These are phyloP conservation scores for Lasioglossum villosulum DNA, from an alignment of 2,888 invertebrate genomes.

Conservation along the genomic window DNA sequence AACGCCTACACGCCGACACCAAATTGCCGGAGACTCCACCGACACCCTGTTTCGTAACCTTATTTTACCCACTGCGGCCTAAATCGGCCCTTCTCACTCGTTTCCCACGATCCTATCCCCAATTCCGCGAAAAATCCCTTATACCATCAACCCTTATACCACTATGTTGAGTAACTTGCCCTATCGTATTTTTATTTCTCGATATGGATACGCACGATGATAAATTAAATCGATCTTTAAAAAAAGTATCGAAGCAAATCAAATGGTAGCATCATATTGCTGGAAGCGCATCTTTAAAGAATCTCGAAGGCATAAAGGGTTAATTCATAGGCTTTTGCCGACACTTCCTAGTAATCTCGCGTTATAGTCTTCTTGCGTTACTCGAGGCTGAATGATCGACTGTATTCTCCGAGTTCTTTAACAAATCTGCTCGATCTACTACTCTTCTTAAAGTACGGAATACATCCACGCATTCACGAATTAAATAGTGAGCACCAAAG, in stretches of 20 bases:
- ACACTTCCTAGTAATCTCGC: constrained; percentile 8
- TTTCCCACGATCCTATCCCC: not conserved
- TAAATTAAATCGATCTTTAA: not conserved
- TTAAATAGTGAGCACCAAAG: not conserved
- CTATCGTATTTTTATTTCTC: no score
- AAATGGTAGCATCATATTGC: not conserved
- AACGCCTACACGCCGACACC: not conserved
- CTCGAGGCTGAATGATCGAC: not conserved
- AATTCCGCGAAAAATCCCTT: not conserved
- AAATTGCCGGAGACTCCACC: not conserved
- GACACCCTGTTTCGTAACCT: constrained; percentile 6
- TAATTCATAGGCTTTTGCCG: constrained; percentile 5
- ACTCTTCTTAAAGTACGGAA: not conserved
- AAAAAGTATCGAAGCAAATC: not conserved
- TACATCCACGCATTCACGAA: not conserved
- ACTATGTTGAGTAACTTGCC: no score
- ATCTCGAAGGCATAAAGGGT: not conserved
- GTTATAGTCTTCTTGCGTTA: constrained; percentile 5
- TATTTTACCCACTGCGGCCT: not conserved
- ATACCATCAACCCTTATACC: not conserved
- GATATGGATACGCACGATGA: not conserved
- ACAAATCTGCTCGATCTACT: not conserved
- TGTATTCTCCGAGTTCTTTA: not conserved
- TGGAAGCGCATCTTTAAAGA: not conserved
- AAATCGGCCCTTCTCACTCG: not conserved